A percentile compares a stretch with the other conserved stretches of the same genome.
Evolutionary conservation across 2,113 vertebrate genomes (phyloP).

Genomic region (Plestiodon gilberti): DNA sequence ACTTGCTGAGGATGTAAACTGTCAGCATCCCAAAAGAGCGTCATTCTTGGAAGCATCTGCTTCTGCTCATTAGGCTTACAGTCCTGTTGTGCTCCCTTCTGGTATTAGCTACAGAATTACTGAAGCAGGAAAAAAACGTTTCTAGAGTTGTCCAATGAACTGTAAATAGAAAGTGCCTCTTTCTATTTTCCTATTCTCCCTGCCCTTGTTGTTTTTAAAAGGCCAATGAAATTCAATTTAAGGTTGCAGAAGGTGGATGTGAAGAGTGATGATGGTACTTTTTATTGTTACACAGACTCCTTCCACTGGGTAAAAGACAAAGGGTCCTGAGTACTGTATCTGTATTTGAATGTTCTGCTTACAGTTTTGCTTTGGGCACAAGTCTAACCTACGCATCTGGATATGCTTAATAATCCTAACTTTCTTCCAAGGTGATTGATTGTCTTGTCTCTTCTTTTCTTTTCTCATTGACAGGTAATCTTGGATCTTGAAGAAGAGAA

Average conservation of each 20-base stretch:
- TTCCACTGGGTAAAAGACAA: not conserved
- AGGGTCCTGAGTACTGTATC: not conserved
- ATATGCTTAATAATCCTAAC: not conserved
- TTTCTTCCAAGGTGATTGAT: slow-evolving; percentile 17
- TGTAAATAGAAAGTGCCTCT: not conserved
- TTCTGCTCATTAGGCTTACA: rapidly evolving
- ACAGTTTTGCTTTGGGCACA: not conserved
- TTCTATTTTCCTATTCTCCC: not conserved
- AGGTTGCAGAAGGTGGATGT: not conserved
- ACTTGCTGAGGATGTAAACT: not conserved
- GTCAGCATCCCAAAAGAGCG: rapidly evolving
- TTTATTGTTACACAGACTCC: not conserved
- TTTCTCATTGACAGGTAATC: slow-evolving; percentile 85
- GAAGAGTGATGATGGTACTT: not conserved
- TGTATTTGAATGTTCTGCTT: not conserved
- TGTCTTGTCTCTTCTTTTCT: too few relatives aligned
- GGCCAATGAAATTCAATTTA: not conserved
- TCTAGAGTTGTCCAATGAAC: rapidly evolving
- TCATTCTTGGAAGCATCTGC: not conserved
- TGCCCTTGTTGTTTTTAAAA: not conserved
- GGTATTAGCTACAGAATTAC: rapidly evolving
- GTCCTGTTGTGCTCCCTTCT: not conserved
- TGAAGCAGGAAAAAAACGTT: not conserved
- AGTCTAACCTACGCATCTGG: not conserved
- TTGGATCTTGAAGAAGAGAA: slow-evolving; percentile 95